Base-by-base conservation (phyloP, 1,140 invertebrate genomes). In the Drosophila burlai region DNA sequence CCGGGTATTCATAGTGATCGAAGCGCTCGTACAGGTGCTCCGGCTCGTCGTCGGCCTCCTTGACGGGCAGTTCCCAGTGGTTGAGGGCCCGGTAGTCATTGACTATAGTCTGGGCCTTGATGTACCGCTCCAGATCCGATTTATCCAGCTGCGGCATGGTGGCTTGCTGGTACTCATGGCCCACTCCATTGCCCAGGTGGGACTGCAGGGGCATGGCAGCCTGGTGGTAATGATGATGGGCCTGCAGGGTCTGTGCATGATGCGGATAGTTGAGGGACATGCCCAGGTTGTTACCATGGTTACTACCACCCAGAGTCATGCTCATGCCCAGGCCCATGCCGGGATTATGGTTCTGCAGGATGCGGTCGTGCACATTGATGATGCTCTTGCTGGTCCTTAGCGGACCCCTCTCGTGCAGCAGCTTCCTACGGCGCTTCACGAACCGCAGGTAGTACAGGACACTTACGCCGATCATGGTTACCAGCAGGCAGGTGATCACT, bases 1-100 rank as follows among this genome's bases (percentile, higher is more conserved):
- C 91, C 15, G 92, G 92, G 67, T 92, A 93, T 46, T 93, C 92
- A 57, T 93, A 93, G 75, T 93, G 92, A 72, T 93, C 92, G 73
- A 93, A 93, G 34, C 92, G 91, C 64, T 93, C 92, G 65, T 93
- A 93, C 9, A 92, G 75, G 61, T 93, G 92, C 54, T 93, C 92
- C 18, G 92, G 92, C 57, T 93, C 92, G 26, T 93, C 92, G 54
- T 83, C 81, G 18, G 82, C 81, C 63, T 93, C 87, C 69, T 93
- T 92, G 2, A 91, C 81, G 42, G 91, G 87, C 75, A 93, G 62
- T 42, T 93, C 92, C 92, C 92, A 93, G 5, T 91, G 92, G 61
- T 93, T 93, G 15, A 93, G 73, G 0, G 92, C 92, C 38, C 92
- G 59, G 46, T 93, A 93, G 63, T 93, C 92, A 52, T 93, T 93